phyloP scores from a whole-genome alignment of 2,113 vertebrate species.

The Lucifuga dentata region DNA sequence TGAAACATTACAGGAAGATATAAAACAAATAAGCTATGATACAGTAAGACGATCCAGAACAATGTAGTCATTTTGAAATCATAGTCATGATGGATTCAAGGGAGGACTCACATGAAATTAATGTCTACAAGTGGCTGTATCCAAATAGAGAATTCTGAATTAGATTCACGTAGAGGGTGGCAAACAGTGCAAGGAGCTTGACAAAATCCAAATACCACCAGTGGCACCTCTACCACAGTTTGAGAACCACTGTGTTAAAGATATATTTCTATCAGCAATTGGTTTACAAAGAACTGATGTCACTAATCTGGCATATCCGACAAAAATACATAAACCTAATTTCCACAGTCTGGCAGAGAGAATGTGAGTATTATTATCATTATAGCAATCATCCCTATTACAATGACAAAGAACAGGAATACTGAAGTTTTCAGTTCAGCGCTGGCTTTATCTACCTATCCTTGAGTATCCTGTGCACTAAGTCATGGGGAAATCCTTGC shows the following conservation, averaged over 20 bases:
- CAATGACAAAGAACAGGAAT: slow-evolving; percentile 51
- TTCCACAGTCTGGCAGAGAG: background rate
- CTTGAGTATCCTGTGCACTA: slow-evolving; percentile 24
- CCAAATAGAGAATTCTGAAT: too few relatives aligned
- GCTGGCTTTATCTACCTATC: slow-evolving; percentile 21
- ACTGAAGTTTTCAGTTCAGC: slow-evolving; percentile 6
- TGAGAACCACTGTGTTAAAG: background rate
- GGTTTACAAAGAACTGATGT: slow-evolving; percentile 3
- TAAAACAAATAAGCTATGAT: too few relatives aligned
- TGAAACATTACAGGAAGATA: too few relatives aligned
- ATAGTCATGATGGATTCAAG: too few relatives aligned
- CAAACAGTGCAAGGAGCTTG: too few relatives aligned
- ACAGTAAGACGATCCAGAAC: too few relatives aligned
- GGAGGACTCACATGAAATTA: too few relatives aligned
- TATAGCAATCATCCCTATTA: slow-evolving; percentile 38
- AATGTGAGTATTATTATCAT: slow-evolving; percentile 28
- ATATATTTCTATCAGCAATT: background rate
- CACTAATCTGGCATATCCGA: background rate
- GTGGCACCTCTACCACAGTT: too few relatives aligned
- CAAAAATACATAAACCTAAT: background rate
- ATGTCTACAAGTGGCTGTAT: too few relatives aligned
- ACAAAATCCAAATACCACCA: too few relatives aligned
- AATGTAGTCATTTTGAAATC: too few relatives aligned
- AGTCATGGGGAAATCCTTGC: slow-evolving; percentile 58
- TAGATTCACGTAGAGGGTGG: too few relatives aligned